These are phyloP conservation scores for Lagocephalus sceleratus DNA, from an alignment of 2,797 vertebrate genomes.

Conservation along the genomic window DNA sequence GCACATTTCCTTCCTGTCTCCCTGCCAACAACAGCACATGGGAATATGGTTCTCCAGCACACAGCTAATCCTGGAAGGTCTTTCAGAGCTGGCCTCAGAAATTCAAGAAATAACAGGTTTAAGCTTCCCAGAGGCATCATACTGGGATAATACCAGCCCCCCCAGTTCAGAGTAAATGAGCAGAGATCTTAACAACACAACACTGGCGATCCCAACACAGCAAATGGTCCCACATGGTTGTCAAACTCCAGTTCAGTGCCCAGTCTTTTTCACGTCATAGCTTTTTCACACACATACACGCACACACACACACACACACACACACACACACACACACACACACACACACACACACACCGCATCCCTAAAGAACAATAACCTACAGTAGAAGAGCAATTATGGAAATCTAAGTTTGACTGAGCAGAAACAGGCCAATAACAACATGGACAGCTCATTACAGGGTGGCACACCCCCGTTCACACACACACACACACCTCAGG, in stretches of 20 bases:
- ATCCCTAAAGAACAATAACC: background rate
- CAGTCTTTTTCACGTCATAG: constrained; percentile 13
- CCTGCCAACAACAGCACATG: constrained; percentile 54
- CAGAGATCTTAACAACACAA: constrained; percentile 32
- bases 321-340: background rate
- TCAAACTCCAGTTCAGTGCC: constrained; percentile 21
- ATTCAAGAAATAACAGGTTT: constrained; percentile 31
- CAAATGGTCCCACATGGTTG: constrained; percentile 10
- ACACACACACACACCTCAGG: too few species aligned
- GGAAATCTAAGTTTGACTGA: background rate
- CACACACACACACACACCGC: background rate
- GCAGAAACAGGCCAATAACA: background rate
- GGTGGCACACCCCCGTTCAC: too few species aligned
- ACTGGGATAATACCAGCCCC: constrained; percentile 46
- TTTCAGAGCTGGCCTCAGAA: constrained; percentile 50
- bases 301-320: constrained; percentile 1
- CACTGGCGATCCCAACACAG: constrained; percentile 26
- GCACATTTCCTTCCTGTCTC: constrained; percentile 38
- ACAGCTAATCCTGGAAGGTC: constrained; percentile 52
- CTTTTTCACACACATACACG: constrained; percentile 1
- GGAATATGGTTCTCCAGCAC: constrained; percentile 47
- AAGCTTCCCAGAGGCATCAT: constrained; percentile 37
- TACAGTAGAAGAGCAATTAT: too few species aligned
- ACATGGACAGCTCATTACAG: background rate
- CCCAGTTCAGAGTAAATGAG: constrained; percentile 44